Base-by-base conservation (phyloP, 2,113 vertebrate genomes). In the Lanius collurio region DNA sequence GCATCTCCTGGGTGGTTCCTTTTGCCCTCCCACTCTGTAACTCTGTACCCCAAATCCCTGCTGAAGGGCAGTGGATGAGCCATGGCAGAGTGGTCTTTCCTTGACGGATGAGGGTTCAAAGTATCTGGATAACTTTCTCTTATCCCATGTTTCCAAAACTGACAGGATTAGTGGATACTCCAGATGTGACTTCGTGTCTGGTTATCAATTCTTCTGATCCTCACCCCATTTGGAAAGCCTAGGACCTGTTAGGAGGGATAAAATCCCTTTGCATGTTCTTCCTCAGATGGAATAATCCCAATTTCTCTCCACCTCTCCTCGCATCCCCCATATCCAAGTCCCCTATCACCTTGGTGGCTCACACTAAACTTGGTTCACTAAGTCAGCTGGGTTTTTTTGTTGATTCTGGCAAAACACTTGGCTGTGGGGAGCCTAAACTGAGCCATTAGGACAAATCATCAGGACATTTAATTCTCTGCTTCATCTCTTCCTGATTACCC, bases 1-100 rank as follows among this genome's bases (percentile, higher is more conserved):
- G 3, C 4, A 17, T 15, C 16, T 28, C 14, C 21, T 3, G 7
- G 4, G 3, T 1, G 0, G 0, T 3, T 20, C 3, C 5, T 96
- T 96, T 94, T 93, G 20, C 52, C 8, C 8, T 92, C 44, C 13
- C 30, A 4, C 12, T 68, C 37, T 4, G 1, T 28, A 21, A 5
- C 7, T 76, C 27, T 20, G 5, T 16, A 9, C 9, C 11, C 31
- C 26, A 37, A 15, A 77, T 16, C 14, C 18, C 9, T 37, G 21
- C 7, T 13, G 42, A 37, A 77, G 17, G 7, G 22, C 70, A 75
- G 9, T 2, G 69, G 33, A 26, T 49, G 28, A 31, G 2, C 30
- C 19, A 10, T 15, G 6, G 39, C 20, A 68, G 65, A 55, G 37
- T 15, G 15, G 11, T 31, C 30, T 64, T 75, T 67, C 22, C 44